Evolutionary conservation across 2,113 vertebrate species (phyloP).

Genomic region (Nannobrachium achirus): DNA sequence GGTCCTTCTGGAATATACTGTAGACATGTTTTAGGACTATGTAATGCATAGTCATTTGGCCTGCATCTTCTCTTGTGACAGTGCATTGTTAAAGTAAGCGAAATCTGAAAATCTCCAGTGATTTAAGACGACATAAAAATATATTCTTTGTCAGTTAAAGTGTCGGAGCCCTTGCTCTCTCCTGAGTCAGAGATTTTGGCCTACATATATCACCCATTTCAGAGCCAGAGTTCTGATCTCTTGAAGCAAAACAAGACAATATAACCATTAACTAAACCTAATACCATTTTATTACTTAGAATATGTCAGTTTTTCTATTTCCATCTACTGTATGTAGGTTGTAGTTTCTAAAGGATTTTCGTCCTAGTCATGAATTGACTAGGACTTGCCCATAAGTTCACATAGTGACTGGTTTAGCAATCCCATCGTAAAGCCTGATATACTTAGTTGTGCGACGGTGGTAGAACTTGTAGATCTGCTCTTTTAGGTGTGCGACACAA

Average conservation of each 20-base stretch:
- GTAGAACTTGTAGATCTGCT: too few species aligned
- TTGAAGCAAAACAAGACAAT: conserved; percentile 6
- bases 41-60: neutral
- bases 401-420: too few species aligned
- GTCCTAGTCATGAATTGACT: too few species aligned
- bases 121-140: conserved; percentile 8
- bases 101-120: conserved; percentile 30
- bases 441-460: too few species aligned
- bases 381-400: too few species aligned
- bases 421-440: too few species aligned
- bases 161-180: neutral
- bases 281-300: too few species aligned
- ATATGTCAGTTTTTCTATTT: neutral
- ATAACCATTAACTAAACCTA: neutral
- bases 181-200: neutral
- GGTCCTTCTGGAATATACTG: neutral
- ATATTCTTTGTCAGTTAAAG: neutral
- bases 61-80: conserved; percentile 12
- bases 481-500: too few species aligned
- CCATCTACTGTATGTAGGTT: neutral
- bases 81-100: conserved; percentile 20
- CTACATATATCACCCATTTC: neutral
- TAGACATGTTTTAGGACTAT: too few species aligned
- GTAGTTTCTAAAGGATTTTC: too few species aligned
- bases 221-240: neutral